Percentiles rank a stretch among this genome's conserved stretches.
Evolutionary conservation across 1,140 invertebrate genomes (phyloP).

Genomic region (Brachionus calyciflorus): DNA sequence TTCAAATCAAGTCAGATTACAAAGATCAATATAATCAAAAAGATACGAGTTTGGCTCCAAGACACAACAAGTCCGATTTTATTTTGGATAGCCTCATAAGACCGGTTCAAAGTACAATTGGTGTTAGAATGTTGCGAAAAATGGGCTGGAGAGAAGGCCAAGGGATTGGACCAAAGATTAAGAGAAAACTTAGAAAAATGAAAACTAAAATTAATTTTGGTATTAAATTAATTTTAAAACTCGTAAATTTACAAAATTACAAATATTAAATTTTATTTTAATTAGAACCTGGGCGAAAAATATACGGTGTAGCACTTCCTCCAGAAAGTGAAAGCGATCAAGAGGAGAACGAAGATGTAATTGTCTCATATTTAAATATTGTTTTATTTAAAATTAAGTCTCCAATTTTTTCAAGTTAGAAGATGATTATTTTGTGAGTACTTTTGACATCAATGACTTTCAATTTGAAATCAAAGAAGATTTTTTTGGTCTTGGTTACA

Average conservation of each 20-base stretch:
- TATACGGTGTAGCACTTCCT: slow-evolving; percentile 25
- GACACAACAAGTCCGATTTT: slow-evolving; percentile 7
- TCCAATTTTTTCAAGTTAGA: slow-evolving; percentile 30
- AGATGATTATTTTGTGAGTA: slow-evolving; percentile 43
- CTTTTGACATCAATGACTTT: slow-evolving; percentile 71
- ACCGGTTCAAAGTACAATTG: slow-evolving; percentile 65
- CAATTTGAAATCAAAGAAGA: slow-evolving; percentile 71
- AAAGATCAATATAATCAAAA: slow-evolving; percentile 23
- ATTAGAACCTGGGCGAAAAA: not conserved
- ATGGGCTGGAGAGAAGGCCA: slow-evolving; percentile 79
- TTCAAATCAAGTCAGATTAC: slow-evolving; percentile 51
- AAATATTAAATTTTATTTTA: too few species aligned
- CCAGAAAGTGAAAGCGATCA: slow-evolving; percentile 46
- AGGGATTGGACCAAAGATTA: slow-evolving; percentile 72
- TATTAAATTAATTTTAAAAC: too few species aligned
- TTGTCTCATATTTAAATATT: slow-evolving; percentile 54
- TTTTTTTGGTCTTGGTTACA: slow-evolving; percentile 74
- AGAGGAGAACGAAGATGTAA: slow-evolving; percentile 59
- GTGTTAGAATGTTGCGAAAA: slow-evolving; percentile 78
- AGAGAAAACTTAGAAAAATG: slow-evolving; percentile 59
- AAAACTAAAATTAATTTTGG: slow-evolving; percentile 30
- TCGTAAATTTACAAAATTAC: too few species aligned
- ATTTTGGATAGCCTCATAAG: not conserved
- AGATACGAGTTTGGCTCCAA: not conserved
- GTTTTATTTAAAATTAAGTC: not conserved